Conservation (phyloP, 2,888 invertebrate genomes). For the Drosophila neotestacea region DNA sequence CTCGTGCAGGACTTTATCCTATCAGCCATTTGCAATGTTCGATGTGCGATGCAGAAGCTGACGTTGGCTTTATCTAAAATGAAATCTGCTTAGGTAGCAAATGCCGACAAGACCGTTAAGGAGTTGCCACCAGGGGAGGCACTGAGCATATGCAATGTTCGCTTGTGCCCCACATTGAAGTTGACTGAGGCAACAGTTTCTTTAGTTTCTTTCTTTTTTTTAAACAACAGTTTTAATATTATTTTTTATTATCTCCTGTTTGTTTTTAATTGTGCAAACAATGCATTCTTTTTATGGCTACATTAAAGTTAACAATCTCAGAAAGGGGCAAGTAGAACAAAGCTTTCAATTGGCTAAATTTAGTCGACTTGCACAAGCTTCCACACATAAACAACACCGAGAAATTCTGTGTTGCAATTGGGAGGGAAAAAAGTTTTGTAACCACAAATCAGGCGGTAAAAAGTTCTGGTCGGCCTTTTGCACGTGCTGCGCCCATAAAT, state of each 20-base stretch:
- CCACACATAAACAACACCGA: conserved; percentile 16
- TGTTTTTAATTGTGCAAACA: conserved; percentile 67
- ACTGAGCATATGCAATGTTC: conserved; percentile 31
- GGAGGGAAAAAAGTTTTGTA: conserved; percentile 63
- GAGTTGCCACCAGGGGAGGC: conserved; percentile 16
- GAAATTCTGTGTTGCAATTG: conserved; percentile 40
- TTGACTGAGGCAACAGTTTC: conserved; percentile 61
- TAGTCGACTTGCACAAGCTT: conserved; percentile 60
- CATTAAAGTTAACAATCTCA: conserved; percentile 65
- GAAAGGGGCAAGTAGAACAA: conserved; percentile 47
- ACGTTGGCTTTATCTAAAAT: conserved; percentile 74
- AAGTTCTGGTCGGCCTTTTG: conserved; percentile 64
- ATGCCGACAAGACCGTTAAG: not conserved
- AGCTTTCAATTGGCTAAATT: conserved; percentile 68
- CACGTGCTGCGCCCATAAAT: conserved; percentile 76
- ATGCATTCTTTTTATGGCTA: conserved; percentile 61
- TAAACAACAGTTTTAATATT: conserved; percentile 21
- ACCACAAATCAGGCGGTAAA: conserved; percentile 78
- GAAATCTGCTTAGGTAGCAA: conserved; percentile 76
- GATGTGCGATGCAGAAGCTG: conserved; percentile 62
- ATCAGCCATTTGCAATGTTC: conserved; percentile 62
- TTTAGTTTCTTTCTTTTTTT: conserved; percentile 11
- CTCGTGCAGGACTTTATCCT: conserved; percentile 31
- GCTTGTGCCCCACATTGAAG: conserved; percentile 58
- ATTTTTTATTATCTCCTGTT: conserved; percentile 35